Conservation (phyloP, 92 coral and sea anemone genomes). For the Metridium senile region DNA sequence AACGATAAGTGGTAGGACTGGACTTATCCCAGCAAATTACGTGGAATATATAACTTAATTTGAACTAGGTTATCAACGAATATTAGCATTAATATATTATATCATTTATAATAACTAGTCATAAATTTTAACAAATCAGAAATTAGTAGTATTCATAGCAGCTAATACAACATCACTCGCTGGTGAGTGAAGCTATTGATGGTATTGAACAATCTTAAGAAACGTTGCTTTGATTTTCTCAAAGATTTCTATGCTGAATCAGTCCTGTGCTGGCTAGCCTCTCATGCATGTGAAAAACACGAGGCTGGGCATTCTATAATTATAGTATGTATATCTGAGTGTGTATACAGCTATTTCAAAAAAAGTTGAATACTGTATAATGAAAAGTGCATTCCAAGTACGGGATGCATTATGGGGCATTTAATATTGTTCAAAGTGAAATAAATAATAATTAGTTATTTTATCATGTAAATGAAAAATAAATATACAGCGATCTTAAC, state of each 20-base stretch:
- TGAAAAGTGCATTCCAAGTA: too few species aligned
- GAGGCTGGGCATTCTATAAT: neutral
- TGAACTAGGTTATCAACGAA: neutral
- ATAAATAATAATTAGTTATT: too few species aligned
- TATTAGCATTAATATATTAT: constrained; percentile 29
- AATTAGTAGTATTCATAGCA: neutral
- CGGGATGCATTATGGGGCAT: too few species aligned
- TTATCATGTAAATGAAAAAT: too few species aligned
- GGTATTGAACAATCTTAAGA: neutral
- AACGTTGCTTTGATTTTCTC: neutral
- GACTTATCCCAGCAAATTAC: constrained; percentile 91
- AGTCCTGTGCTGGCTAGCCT: neutral
- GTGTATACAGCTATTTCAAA: too few species aligned
- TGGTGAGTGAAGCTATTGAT: neutral
- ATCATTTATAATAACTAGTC: constrained; percentile 26
- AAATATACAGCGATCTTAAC: too few species aligned
- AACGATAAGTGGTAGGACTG: constrained; percentile 92
- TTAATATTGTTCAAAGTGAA: too few species aligned
- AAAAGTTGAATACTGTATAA: too few species aligned
- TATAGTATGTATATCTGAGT: neutral
- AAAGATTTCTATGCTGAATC: neutral
- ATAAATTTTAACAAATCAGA: constrained; percentile 21
- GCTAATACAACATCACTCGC: neutral
- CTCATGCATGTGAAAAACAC: neutral
- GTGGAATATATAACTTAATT: constrained; percentile 72